Conservation (phyloP, 2,888 invertebrate genomes). For the Clepsis dumicolana region DNA sequence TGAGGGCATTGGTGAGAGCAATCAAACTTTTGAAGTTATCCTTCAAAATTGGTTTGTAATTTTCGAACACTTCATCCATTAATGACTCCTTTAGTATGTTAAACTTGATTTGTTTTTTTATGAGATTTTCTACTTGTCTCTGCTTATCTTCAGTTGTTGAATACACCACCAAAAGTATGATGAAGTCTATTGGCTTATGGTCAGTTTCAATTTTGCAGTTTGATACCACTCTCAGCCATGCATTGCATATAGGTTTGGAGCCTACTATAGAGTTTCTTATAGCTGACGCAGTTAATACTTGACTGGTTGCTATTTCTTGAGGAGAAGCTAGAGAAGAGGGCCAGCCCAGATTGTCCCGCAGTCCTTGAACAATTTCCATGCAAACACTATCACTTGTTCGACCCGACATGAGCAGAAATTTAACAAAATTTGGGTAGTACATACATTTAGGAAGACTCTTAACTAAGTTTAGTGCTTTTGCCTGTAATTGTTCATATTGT, state of each 20-base stretch:
- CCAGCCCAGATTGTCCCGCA: conserved; percentile 83
- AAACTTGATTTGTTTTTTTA: conserved; percentile 87
- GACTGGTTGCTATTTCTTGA: conserved; percentile 85
- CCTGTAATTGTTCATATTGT: conserved; percentile 84
- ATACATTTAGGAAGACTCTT: conserved; percentile 76
- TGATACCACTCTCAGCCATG: conserved; percentile 86
- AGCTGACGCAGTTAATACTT: conserved; percentile 85
- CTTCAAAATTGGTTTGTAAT: conserved; percentile 84
- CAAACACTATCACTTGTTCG: conserved; percentile 66
- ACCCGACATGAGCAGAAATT: conserved; percentile 85
- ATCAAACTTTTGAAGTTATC: conserved; percentile 85
- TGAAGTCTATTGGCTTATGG: conserved; percentile 89
- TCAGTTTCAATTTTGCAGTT: conserved; percentile 78
- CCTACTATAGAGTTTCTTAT: conserved; percentile 85
- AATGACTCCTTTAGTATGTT: conserved; percentile 86
- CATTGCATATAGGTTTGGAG: conserved; percentile 84
- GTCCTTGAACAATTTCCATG: conserved; percentile 74
- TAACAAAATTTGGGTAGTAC: conserved; percentile 84
- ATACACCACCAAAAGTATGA: conserved; percentile 88
- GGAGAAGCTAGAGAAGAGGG: conserved; percentile 70
- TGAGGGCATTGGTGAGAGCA: conserved; percentile 84
- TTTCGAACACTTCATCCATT: conserved; percentile 84
- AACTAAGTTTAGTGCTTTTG: conserved; percentile 85
- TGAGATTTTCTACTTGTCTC: conserved; percentile 86
- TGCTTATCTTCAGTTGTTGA: conserved; percentile 87